These are phyloP conservation scores for Litoditis marina DNA, from an alignment of 2,888 invertebrate species.

Conservation along the genomic window DNA sequence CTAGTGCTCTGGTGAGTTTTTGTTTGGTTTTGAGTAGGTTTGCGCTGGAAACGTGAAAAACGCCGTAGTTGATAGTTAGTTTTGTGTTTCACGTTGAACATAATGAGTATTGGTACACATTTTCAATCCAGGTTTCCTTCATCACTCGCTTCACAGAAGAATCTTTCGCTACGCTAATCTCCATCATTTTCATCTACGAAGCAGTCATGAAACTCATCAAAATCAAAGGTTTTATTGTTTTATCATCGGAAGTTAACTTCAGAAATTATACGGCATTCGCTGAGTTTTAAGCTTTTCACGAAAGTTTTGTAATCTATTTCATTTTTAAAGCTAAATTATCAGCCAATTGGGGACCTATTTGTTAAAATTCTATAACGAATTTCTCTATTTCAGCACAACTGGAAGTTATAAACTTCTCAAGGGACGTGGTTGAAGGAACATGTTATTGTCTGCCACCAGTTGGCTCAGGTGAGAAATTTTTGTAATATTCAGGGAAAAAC, in stretches of 20 bases:
- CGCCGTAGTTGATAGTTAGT: too few relatives aligned
- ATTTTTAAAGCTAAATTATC: too few relatives aligned
- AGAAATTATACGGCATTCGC: background rate
- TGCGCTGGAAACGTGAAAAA: too few relatives aligned
- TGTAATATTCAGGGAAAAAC: too few relatives aligned
- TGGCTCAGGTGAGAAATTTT: too few relatives aligned
- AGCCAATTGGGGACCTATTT: too few relatives aligned
- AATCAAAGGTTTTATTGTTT: too few relatives aligned
- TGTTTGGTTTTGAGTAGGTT: too few relatives aligned
- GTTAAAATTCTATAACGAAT: background rate
- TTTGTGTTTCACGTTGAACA: too few relatives aligned
- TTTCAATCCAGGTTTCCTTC: slow-evolving; percentile 69
- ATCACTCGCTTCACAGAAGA: slow-evolving; percentile 95
- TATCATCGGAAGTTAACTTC: too few relatives aligned
- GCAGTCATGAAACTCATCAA: slow-evolving; percentile 78
- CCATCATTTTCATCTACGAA: slow-evolving; percentile 90
- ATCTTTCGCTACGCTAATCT: slow-evolving; percentile 93
- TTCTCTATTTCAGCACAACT: slow-evolving; percentile 28
- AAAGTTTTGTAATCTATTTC: too few relatives aligned
- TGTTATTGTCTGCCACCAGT: slow-evolving; percentile 22
- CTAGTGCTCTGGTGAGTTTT: slow-evolving; percentile 76
- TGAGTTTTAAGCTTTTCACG: too few relatives aligned
- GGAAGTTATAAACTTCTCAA: slow-evolving; percentile 50
- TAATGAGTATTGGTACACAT: background rate
- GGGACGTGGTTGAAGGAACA: slow-evolving; percentile 26